phyloP scores from a whole-genome alignment of 1,140 invertebrate genomes.

The Sitophilus oryzae region DNA sequence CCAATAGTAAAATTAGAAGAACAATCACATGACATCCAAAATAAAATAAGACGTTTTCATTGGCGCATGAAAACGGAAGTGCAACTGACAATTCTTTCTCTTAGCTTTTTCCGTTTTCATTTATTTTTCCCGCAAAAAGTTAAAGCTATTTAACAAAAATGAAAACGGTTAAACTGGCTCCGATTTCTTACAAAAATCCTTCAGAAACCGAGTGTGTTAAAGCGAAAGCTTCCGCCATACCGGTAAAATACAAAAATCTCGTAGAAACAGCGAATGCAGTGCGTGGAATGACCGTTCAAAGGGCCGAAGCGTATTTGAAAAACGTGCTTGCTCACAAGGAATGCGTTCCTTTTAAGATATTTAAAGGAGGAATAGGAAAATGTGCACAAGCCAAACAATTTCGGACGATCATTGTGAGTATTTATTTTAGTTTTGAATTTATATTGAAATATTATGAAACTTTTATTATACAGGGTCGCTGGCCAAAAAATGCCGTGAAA shows the following conservation, averaged over 20 bases:
- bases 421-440: not conserved
- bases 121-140: too few species aligned
- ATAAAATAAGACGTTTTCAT: too few species aligned
- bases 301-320: slow-evolving; percentile 31
- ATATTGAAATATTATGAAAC: not conserved
- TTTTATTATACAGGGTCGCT: slow-evolving; percentile 33
- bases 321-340: slow-evolving; percentile 30
- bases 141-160: too few species aligned
- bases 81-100: too few species aligned
- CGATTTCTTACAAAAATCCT: slow-evolving; percentile 10
- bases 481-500: slow-evolving; percentile 32
- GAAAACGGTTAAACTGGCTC: too few species aligned
- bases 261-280: slow-evolving; percentile 27
- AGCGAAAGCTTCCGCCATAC: slow-evolving; percentile 26
- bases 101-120: too few species aligned
- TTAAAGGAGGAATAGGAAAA: slow-evolving; percentile 32
- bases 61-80: too few species aligned
- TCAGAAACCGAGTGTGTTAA: slow-evolving; percentile 10
- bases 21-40: too few species aligned
- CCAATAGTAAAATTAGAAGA: too few species aligned
- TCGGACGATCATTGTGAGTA: slow-evolving; percentile 26
- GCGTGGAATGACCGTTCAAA: slow-evolving; percentile 27
- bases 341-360: slow-evolving; percentile 34
- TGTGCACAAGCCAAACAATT: slow-evolving; percentile 37
- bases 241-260: slow-evolving; percentile 30